A percentile compares a stretch with the other conserved stretches of the same genome.
phyloP scores from a whole-genome alignment of 2,113 vertebrate species.

The Python bivittatus region DNA sequence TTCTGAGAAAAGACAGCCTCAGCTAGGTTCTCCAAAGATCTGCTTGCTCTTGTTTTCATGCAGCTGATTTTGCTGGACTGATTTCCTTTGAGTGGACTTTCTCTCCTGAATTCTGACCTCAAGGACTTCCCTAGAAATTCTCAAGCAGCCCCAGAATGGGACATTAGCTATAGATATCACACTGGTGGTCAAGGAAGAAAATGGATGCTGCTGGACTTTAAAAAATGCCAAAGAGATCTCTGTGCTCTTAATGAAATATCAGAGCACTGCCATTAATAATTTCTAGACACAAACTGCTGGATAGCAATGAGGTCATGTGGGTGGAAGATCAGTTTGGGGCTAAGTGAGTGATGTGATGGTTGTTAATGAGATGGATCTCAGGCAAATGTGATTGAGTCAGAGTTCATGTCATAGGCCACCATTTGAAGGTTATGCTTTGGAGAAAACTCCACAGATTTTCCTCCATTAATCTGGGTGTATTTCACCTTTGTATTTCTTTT shows the following conservation, averaged over 20 bases:
- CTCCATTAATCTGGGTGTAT: too few species aligned
- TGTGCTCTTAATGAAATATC: neutral
- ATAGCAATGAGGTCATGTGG: neutral
- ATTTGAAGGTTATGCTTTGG: neutral
- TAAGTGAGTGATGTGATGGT: neutral
- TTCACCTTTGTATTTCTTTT: too few species aligned
- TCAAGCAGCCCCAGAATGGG: neutral
- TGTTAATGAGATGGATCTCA: neutral
- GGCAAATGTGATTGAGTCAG: neutral
- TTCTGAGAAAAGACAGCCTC: too few species aligned
- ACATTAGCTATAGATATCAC: too few species aligned
- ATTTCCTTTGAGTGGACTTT: too few species aligned
- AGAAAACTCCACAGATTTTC: neutral
- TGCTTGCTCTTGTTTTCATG: too few species aligned
- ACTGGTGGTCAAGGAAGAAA: neutral
- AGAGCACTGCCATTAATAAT: neutral
- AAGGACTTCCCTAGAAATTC: too few species aligned
- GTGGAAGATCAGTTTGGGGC: conserved; percentile 14
- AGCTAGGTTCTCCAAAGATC: too few species aligned
- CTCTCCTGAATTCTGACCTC: too few species aligned
- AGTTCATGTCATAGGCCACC: neutral
- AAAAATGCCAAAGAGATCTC: neutral
- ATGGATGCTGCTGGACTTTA: neutral
- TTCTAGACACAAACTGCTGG: conserved; percentile 1
- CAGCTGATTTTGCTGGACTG: too few species aligned